Evolutionary conservation across 2,888 invertebrate genomes (phyloP), one percentile per base, ranked within the genome.

Genomic region (Acholoe squamosa): DNA sequence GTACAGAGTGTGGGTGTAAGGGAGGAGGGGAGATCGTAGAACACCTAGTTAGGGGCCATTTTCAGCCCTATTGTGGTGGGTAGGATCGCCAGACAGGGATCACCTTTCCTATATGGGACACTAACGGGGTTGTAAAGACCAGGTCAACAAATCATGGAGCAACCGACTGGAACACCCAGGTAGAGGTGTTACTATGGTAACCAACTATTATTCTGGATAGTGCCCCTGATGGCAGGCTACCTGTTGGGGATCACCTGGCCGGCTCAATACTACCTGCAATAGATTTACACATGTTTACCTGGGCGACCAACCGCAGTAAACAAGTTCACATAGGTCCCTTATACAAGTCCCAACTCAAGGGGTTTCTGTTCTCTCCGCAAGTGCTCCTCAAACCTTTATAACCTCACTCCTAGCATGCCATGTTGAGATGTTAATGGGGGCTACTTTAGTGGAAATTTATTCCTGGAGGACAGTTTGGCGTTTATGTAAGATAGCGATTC

Each of bases 101-200:
- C 80, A 80, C 34, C 43, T 80, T 80, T 80, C 80, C 0, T n/a
- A n/a, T 12, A n/a, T 34, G 22, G 34, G 34, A 16, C 43, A 43
- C 80, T 80, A 80, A 80, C 34, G 22, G 16, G 80, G 80, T 34
- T 43, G 80, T 80, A 80, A 80, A 80, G 33, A 80, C 80, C 80
- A 5, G 14, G 14, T 43, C 80, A 33, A 80, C 80, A 80, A 80
- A 80, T 80, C 80, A 80, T 34, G 34, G 14, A 12, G 34, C 43
- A 80, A 10, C 34, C 0, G 34, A 34, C n/a, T 10, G 43, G 80
- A 80, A 80, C 80, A 80, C 80, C 80, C 80, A 80, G 80, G 80
- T 80, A 19, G 80, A 43, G 1, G 12, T 34, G 80, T 43, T 80
- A 80, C 80, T n/a, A 80, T 80, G 80, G 80, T 34, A 80, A 80